Conservation (phyloP, 2,797 vertebrate genomes). For the Margarornis squamiger region DNA sequence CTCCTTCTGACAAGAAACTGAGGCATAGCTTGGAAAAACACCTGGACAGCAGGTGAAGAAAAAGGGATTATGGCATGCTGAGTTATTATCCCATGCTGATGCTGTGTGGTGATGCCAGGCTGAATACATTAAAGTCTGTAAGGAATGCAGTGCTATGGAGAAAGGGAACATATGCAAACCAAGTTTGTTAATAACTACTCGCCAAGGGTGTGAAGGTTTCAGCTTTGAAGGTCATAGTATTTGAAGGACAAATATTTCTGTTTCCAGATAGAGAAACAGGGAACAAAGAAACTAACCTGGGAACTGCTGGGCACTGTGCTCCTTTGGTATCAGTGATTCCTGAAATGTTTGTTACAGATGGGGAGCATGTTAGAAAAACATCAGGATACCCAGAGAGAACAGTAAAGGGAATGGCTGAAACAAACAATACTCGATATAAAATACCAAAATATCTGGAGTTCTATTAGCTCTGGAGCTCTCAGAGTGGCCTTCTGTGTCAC, state of each 20-base stretch:
- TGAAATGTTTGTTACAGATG: neutral
- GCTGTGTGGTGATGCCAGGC: neutral
- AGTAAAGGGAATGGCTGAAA: neutral
- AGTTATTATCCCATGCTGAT: neutral
- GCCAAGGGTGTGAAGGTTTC: neutral
- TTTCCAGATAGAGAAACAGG: neutral
- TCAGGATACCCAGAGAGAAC: neutral
- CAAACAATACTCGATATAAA: neutral
- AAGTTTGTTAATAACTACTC: neutral
- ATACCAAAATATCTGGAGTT: neutral
- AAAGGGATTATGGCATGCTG: neutral
- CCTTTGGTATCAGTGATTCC: neutral
- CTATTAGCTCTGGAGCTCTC: neutral
- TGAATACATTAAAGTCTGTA: neutral
- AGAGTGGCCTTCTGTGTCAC: neutral
- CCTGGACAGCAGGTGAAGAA: neutral
- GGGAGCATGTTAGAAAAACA: neutral
- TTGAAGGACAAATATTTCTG: conserved; percentile 14
- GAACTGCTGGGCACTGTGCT: neutral
- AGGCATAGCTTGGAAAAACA: neutral
- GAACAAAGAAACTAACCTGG: neutral
- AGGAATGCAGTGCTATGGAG: neutral
- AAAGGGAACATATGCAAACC: neutral
- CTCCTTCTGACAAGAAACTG: neutral
- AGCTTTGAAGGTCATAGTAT: neutral